phyloP scores from a whole-genome alignment of 1,140 invertebrate genomes.

The Lamellibrachia luymesi region DNA sequence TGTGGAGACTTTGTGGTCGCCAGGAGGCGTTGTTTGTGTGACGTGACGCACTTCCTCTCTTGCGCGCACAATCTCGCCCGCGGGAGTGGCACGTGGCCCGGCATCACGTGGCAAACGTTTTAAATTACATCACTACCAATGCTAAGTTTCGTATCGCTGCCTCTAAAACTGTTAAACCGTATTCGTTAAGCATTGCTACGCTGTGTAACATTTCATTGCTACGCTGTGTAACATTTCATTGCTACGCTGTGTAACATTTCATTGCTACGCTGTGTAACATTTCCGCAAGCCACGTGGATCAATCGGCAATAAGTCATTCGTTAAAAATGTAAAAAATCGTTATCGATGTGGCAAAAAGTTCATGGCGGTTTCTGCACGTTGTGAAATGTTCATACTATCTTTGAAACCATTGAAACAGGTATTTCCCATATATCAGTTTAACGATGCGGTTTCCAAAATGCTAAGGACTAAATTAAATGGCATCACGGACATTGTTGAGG shows the following conservation, averaged over 20 bases:
- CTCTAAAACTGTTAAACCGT: not conserved
- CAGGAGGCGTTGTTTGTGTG: not conserved
- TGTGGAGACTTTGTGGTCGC: too few species aligned
- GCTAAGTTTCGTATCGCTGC: not conserved
- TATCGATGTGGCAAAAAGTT: not conserved
- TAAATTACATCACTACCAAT: not conserved
- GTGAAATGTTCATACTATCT: not conserved
- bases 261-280: too few species aligned
- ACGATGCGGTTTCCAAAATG: too few species aligned
- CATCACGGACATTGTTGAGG: too few species aligned
- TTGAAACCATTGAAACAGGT: not conserved
- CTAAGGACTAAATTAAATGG: too few species aligned
- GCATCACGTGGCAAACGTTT: not conserved
- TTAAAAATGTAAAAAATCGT: not conserved
- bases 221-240: too few species aligned
- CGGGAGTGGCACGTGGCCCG: not conserved
- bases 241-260: too few species aligned
- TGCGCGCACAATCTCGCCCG: too few species aligned
- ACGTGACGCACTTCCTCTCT: not conserved
- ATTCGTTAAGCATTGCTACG: not conserved
- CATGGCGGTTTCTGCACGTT: not conserved
- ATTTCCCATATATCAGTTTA: too few species aligned
- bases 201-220: too few species aligned
- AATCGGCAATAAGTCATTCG: not conserved
- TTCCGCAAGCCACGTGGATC: not conserved